Conservation (phyloP, 2,113 vertebrate species). For the Urocynchramus pylzowi region DNA sequence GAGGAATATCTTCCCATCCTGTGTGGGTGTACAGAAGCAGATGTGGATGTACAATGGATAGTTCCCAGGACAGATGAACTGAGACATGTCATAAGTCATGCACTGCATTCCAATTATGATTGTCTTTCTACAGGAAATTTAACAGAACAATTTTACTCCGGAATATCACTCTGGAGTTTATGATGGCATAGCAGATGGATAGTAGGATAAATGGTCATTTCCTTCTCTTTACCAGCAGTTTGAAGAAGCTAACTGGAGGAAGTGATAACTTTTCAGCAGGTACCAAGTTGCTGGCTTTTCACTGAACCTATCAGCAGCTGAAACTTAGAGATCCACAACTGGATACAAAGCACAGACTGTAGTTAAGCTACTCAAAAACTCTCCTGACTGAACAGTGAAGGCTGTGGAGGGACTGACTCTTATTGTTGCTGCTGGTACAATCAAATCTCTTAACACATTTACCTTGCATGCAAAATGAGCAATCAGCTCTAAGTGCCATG, state of each 20-base stretch:
- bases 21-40: conserved; percentile 61
- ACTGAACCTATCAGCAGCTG: background rate
- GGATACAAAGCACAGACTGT: background rate
- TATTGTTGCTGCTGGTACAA: background rate
- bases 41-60: background rate
- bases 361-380: background rate
- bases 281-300: background rate
- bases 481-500: background rate
- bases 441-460: background rate
- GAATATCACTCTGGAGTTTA: background rate
- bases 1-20: conserved; percentile 52
- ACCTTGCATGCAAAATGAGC: background rate
- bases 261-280: background rate
- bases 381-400: background rate
- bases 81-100: conserved; percentile 35
- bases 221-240: background rate
- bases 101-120: conserved; percentile 4
- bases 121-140: conserved; percentile 40
- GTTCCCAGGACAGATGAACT: conserved; percentile 47
- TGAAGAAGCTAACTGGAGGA: background rate
- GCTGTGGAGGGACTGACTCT: background rate
- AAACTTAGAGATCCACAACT: background rate
- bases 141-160: background rate
- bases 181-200: background rate
- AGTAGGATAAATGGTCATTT: background rate